Conservation (phyloP, 2,888 invertebrate species). For the Hesperia comma region DNA sequence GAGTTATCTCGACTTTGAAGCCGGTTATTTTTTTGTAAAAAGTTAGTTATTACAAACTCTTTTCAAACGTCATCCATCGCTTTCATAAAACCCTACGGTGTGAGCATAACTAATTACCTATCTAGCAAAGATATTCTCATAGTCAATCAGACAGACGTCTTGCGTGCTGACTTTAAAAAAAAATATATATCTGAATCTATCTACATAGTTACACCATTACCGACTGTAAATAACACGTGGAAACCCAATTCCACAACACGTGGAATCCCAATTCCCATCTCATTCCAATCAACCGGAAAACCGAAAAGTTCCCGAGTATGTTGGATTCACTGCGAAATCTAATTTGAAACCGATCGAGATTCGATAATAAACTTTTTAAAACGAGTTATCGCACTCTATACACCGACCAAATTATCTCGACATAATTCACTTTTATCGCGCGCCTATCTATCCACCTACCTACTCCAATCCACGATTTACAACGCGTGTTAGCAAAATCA, state of each 20-base stretch:
- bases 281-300: conserved; percentile 32
- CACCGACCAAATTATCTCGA: conserved; percentile 9
- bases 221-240: too few species aligned
- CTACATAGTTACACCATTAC: not conserved
- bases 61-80: too few species aligned
- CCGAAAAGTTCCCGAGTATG: conserved; percentile 26
- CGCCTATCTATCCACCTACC: not conserved
- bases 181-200: too few species aligned
- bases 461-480: conserved; percentile 3
- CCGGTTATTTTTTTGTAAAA: too few species aligned
- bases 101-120: too few species aligned
- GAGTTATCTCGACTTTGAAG: too few species aligned
- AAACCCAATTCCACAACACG: not conserved
- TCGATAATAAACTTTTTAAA: conserved; percentile 20
- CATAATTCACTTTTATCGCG: not conserved
- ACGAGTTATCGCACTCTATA: conserved; percentile 18
- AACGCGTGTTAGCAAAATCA: too few species aligned
- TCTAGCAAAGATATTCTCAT: too few species aligned
- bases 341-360: conserved; percentile 21
- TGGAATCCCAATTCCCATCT: conserved; percentile 11
- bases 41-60: too few species aligned
- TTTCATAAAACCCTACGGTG: too few species aligned
- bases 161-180: too few species aligned
- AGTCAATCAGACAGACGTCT: too few species aligned
- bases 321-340: conserved; percentile 18